A percentile compares a stretch with the other conserved stretches of the same genome.
Conservation (phyloP, 2,797 vertebrate genomes). For the Phoeniculus purpureus region DNA sequence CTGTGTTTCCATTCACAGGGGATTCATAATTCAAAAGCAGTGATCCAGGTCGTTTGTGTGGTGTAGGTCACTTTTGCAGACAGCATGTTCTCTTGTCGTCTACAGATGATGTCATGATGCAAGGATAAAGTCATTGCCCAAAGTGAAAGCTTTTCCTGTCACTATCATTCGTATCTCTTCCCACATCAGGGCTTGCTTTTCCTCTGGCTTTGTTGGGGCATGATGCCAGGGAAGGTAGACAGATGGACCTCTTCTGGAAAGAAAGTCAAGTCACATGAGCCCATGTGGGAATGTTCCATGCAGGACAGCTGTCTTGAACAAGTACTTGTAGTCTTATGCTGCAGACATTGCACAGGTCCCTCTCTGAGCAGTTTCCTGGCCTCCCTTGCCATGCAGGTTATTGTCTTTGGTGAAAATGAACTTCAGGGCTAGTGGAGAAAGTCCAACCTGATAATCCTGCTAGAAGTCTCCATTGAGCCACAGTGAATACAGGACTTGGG, state of each 20-base stretch:
- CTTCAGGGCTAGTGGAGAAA: background rate
- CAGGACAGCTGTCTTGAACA: background rate
- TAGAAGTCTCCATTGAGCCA: background rate
- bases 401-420: background rate
- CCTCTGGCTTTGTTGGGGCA: background rate
- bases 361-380: background rate
- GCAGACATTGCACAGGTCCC: background rate
- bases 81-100: background rate
- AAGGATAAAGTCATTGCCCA: background rate
- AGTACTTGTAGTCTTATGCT: fast-evolving
- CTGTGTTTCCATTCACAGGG: background rate
- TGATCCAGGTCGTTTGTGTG: background rate
- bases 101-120: background rate
- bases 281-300: background rate
- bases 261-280: background rate
- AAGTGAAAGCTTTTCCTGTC: background rate
- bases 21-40: background rate
- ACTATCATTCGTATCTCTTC: background rate
- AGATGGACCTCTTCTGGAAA: background rate
- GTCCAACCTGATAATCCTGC: background rate
- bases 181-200: background rate
- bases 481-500: background rate
- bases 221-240: background rate
- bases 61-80: background rate
- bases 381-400: background rate